phyloP scores from a whole-genome alignment of 2,113 vertebrate species.

The Indri indri region DNA sequence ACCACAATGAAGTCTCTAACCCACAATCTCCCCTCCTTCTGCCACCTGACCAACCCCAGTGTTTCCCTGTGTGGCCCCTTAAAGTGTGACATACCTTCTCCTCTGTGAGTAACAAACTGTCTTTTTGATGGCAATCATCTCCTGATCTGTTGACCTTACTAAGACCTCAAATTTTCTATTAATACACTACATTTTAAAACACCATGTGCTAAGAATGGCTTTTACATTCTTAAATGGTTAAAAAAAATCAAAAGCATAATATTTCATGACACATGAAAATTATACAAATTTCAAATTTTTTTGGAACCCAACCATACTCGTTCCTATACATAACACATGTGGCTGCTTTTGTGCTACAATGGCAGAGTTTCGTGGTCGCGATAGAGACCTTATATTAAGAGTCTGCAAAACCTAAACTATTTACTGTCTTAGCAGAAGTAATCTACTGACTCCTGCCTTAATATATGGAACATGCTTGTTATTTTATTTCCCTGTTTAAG shows the following conservation, averaged over 20 bases:
- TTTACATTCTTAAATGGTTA: neutral
- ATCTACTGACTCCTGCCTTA: neutral
- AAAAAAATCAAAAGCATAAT: neutral
- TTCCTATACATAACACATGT: neutral
- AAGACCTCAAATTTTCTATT: neutral
- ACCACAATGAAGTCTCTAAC: neutral
- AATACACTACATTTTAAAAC: neutral
- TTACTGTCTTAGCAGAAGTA: neutral
- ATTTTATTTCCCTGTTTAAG: neutral
- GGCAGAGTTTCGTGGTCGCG: neutral
- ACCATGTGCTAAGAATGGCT: neutral
- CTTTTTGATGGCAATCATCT: neutral
- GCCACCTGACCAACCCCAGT: neutral
- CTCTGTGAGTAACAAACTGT: neutral
- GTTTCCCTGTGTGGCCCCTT: neutral
- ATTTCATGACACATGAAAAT: neutral
- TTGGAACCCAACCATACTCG: neutral
- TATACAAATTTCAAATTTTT: neutral
- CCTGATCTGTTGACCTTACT: neutral
- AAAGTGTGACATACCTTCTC: no score
- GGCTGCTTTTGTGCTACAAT: neutral
- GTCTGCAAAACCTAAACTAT: neutral
- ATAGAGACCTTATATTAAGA: neutral
- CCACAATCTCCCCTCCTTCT: neutral
- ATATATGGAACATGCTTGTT: neutral